Evolutionary conservation across 2,888 invertebrate species (phyloP), one percentile per base, ranked within the genome.

Genomic region (Drosophila nr. medialis): DNA sequence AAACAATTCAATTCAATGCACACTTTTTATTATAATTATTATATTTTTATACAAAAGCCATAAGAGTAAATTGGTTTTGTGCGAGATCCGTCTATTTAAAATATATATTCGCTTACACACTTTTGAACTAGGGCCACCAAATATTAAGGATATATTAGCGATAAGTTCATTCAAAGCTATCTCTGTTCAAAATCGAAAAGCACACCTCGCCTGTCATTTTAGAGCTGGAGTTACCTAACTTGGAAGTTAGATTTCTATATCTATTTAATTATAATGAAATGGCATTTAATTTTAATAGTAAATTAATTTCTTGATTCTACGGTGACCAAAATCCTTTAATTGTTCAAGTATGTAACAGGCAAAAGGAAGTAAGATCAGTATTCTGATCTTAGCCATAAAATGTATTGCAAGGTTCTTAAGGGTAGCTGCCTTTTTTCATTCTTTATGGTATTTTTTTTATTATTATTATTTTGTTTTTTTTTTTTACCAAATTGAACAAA

Each of bases 1-100:
- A 45, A 18, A 13, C 58, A 70, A 64, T 75, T 62, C 38, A 49
- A 65, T 70, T 64, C n/a, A 58, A 38, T 32, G 29, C 21, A 50
- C 36, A 40, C 18, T 54, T 50, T 51, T 30, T 29, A 36, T 45
- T 21, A 29, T 32, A 51, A 34, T 64, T 56, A 21, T n/a, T 60
- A 15, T 40, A 38, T n/a, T 54, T 13, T 30, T 27, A 45, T 15
- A 1, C 45, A 4, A 45, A 45, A 45, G 45, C 45, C 8, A 45
- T 45, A 45, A 45, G 42, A 24, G 8, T 24, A 45, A 45, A 45
- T 45, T 24, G 45, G 4, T 24, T 45, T 45, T 45, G 45, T 45
- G 45, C 45, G 2, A 15, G 4, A 15, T 24, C 15, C 15, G 45
- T 7, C 21, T 45, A 21, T 45, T 40, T 40, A 1, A 11, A 40